phyloP scores from a whole-genome alignment of 2,888 invertebrate species.

The Allolobophora icterica region DNA sequence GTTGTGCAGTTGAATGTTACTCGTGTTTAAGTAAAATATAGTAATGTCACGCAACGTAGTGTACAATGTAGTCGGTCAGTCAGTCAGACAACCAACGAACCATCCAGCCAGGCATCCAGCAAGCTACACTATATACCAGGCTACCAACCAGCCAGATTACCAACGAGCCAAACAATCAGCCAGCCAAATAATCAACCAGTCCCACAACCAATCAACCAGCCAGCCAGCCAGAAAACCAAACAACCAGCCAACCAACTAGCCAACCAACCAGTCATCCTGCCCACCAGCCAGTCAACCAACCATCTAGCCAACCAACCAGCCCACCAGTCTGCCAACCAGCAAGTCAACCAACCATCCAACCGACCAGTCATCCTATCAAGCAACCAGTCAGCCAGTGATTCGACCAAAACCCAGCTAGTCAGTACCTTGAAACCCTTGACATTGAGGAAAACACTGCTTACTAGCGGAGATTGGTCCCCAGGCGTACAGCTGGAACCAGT shows the following conservation, averaged over 20 bases:
- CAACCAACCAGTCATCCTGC: neutral
- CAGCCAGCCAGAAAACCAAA: too few species aligned
- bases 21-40: neutral
- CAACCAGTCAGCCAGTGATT: neutral
- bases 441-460: slow-evolving; percentile 33
- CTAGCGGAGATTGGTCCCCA: slow-evolving; percentile 47
- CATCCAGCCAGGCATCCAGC: too few species aligned
- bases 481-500: slow-evolving; percentile 50
- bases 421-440: neutral
- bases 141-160: too few species aligned
- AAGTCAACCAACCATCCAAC: too few species aligned
- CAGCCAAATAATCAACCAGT: too few species aligned
- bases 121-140: too few species aligned
- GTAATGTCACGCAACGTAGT: neutral
- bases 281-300: too few species aligned
- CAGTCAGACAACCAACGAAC: neutral
- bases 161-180: too few species aligned
- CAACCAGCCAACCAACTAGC: too few species aligned
- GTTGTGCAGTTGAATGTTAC: neutral
- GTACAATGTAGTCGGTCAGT: neutral
- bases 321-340: too few species aligned
- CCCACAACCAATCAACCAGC: too few species aligned
- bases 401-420: neutral
- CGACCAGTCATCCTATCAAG: neutral
- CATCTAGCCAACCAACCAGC: too few species aligned